Percentiles rank a stretch among this genome's conserved stretches.
These are phyloP conservation scores for Passer montanus DNA, from an alignment of 2,113 vertebrate genomes.

Conservation along the genomic window DNA sequence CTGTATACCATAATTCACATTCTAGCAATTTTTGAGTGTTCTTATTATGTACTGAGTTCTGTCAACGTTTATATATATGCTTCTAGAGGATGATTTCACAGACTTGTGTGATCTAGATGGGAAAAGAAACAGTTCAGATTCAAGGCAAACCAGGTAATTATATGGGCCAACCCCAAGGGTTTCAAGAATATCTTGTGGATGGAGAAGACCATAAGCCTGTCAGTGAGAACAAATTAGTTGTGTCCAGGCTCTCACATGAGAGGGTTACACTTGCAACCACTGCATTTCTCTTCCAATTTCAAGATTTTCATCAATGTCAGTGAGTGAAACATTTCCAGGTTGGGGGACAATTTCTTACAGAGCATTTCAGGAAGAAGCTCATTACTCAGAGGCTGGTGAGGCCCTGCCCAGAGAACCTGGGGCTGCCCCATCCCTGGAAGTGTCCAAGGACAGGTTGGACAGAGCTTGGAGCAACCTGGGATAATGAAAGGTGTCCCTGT, in stretches of 20 bases:
- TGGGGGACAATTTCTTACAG: neutral
- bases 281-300: neutral
- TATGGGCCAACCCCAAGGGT: neutral
- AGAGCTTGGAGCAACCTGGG: neutral
- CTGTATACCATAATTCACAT: neutral
- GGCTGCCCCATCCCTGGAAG: neutral
- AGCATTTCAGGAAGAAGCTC: neutral
- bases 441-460: fast-evolving
- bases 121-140: neutral
- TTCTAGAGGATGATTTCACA: neutral
- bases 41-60: neutral
- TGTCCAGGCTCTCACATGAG: neutral
- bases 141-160: neutral
- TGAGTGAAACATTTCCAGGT: neutral
- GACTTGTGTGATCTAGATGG: neutral
- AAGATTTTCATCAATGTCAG: neutral
- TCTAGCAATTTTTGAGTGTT: neutral
- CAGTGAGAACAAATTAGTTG: neutral
- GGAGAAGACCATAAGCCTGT: neutral
- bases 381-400: too few relatives aligned
- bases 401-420: neutral
- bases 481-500: neutral
- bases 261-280: neutral
- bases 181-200: neutral
- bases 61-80: neutral